Evolutionary conservation across 1,140 invertebrate species (phyloP), one percentile per base, ranked within the genome.

Genomic region (Saxidomus purpurata): DNA sequence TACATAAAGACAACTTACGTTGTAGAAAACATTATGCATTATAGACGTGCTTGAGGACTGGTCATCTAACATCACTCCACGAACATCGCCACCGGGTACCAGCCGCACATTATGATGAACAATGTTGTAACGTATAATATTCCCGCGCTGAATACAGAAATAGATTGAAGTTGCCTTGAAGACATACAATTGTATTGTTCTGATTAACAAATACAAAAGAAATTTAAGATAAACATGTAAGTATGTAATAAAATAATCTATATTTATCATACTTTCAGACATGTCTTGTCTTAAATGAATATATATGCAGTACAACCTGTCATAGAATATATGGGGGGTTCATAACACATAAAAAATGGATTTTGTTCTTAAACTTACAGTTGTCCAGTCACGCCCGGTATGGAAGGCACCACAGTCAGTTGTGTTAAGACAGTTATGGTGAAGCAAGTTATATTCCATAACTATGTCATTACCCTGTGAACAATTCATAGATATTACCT

Each of bases 331-430:
- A n/a, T n/a, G n/a, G n/a, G n/a, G n/a, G n/a, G n/a, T n/a, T n/a
- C n/a, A n/a, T n/a, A n/a, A n/a, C n/a, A n/a, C n/a, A n/a, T n/a
- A n/a, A n/a, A n/a, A n/a, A n/a, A n/a, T n/a, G n/a, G n/a, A n/a
- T n/a, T n/a, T n/a, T n/a, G n/a, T n/a, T n/a, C 4, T 43, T 43
- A 8, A 43, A 90, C 90, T 80, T 85, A 93, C 93, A 40, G 49
- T 86, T 0, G 92, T 93, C 93, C 93, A 94, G 59, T 93, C 92
- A 63, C 90, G 69, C 0, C 92, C 92, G 40, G 90, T 89, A 79
- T 92, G 90, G 13, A 94, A 87, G 15, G 91, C 92, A 15, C 93
- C 93, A 89, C 93, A 94, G 63, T 94, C 93, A 49, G 87, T 91
- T 17, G 92, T 81, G 43, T 92, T 92, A 49, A 90, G 49, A 77